Conservation (phyloP, 2,888 invertebrate species). For the Lomographa bimaculata region DNA sequence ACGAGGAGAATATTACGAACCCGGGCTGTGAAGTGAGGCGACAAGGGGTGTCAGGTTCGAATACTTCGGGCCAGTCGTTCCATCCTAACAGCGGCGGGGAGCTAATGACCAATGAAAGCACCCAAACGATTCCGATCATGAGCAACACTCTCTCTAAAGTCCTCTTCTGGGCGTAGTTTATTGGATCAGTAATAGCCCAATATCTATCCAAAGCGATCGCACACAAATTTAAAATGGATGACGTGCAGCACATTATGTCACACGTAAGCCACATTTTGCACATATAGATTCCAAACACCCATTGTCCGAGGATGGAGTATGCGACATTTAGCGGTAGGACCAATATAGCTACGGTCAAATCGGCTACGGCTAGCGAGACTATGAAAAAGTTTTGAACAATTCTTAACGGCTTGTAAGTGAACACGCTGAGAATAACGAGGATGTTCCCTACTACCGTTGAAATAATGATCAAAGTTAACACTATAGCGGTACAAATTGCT, state of each 20-base stretch:
- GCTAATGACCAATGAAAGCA: constrained; percentile 92
- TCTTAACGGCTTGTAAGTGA: constrained; percentile 95
- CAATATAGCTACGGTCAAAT: constrained; percentile 94
- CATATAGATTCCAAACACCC: constrained; percentile 96
- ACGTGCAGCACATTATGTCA: constrained; percentile 98
- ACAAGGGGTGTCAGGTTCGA: constrained; percentile 90
- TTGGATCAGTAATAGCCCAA: constrained; percentile 97
- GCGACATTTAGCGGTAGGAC: constrained; percentile 97
- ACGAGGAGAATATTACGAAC: constrained; percentile 95
- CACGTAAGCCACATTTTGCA: constrained; percentile 98
- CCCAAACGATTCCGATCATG: constrained; percentile 95
- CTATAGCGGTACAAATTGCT: constrained; percentile 90
- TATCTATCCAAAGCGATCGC: constrained; percentile 97
- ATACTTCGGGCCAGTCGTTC: constrained; percentile 97
- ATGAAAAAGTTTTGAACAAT: constrained; percentile 98
- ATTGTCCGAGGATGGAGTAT: constrained; percentile 94
- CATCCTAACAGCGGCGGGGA: constrained; percentile 96
- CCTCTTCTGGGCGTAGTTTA: constrained; percentile 96
- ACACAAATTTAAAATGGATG: constrained; percentile 96
- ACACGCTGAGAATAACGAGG: constrained; percentile 97
- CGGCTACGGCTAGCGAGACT: constrained; percentile 96
- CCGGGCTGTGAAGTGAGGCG: constrained; percentile 94
- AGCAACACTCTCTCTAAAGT: constrained; percentile 92
- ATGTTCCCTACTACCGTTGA: constrained; percentile 96
- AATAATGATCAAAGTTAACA: constrained; percentile 92